These are phyloP conservation scores for Drosophila triauraria DNA, from an alignment of 1,140 invertebrate species.

Conservation along the genomic window DNA sequence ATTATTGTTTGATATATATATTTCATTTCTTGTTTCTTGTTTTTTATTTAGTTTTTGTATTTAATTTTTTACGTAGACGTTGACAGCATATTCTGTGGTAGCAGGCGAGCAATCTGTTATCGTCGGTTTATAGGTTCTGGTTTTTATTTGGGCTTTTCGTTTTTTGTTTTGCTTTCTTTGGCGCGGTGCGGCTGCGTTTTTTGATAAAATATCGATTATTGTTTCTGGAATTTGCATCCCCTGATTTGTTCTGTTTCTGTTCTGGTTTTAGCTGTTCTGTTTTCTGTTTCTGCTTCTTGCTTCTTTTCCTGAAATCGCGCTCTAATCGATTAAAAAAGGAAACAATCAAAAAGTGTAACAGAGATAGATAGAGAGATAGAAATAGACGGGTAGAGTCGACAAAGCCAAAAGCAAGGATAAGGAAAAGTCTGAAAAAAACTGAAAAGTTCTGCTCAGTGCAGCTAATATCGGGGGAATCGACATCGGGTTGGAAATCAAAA, in stretches of 20 bases:
- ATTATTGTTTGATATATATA: conserved; percentile 6
- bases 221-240: conserved; percentile 73
- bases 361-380: conserved; percentile 14
- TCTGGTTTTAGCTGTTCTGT: conserved; percentile 19
- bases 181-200: conserved; percentile 54
- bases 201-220: conserved; percentile 84
- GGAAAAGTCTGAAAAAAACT: conserved; percentile 9
- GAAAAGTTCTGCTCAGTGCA: conserved; percentile 32
- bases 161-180: neutral
- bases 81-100: conserved; percentile 70
- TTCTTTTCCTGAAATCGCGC: conserved; percentile 39
- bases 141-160: conserved; percentile 16
- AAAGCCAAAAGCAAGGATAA: conserved; percentile 44
- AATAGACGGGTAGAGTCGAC: conserved; percentile 27
- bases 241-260: conserved; percentile 48
- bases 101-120: conserved; percentile 72
- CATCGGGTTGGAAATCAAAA: neutral
- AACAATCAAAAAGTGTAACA: conserved; percentile 12
- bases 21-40: conserved; percentile 8
- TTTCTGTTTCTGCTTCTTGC: conserved; percentile 13
- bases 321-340: conserved; percentile 19
- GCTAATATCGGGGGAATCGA: conserved; percentile 13
- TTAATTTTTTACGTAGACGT: conserved; percentile 34
- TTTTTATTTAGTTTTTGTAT: conserved; percentile 1
- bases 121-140: conserved; percentile 49